Evolutionary conservation across 1,140 invertebrate genomes (phyloP).

Genomic region (Hyles euphorbiae): DNA sequence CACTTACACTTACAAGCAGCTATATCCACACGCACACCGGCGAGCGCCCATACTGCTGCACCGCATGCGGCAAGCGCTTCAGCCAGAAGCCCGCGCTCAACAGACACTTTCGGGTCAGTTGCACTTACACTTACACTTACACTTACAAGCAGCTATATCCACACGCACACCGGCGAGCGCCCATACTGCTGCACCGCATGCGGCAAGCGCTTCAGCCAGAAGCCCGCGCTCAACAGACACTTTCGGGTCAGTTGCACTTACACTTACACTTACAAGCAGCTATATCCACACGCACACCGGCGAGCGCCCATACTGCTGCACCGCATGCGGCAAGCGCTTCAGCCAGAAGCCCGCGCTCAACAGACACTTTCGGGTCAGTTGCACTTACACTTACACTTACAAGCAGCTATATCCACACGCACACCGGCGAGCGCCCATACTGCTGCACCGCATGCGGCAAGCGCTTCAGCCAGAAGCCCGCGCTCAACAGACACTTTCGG

Average conservation of each 20-base stretch:
- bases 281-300: conserved; percentile 14
- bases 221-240: conserved; percentile 37
- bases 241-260: too few species aligned
- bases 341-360: conserved; percentile 46
- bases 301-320: conserved; percentile 21
- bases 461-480: conserved; percentile 45
- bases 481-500: conserved; percentile 27
- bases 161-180: conserved; percentile 18
- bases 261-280: too few species aligned
- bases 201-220: conserved; percentile 42
- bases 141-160: too few species aligned
- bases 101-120: conserved; percentile 3
- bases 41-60: conserved; percentile 21
- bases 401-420: conserved; percentile 1
- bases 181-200: conserved; percentile 27
- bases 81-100: conserved; percentile 46
- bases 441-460: conserved; percentile 31
- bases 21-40: conserved; percentile 14
- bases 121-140: too few species aligned
- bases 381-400: too few species aligned
- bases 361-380: conserved; percentile 3
- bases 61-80: conserved; percentile 36
- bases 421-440: conserved; percentile 18
- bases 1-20: too few species aligned
- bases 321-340: conserved; percentile 36